These are phyloP conservation scores for Porites evermanni DNA, from an alignment of 92 coral and sea anemone species.

Conservation along the genomic window DNA sequence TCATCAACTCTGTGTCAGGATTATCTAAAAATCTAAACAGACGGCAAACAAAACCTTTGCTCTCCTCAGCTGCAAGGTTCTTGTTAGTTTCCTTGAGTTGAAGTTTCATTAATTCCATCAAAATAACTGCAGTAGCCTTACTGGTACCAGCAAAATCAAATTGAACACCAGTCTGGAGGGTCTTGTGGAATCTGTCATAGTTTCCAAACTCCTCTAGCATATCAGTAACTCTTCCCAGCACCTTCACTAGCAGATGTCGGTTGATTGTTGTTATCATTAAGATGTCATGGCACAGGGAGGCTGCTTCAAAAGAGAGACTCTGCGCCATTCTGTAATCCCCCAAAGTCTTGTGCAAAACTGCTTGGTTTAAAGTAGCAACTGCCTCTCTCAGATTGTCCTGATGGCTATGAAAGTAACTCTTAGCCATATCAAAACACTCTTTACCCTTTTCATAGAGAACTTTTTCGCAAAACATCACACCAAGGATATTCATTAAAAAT, in stretches of 20 bases:
- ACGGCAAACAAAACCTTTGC: neutral
- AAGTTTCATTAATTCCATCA: conserved; percentile 1
- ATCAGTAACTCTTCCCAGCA: conserved; percentile 13
- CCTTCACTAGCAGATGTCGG: neutral
- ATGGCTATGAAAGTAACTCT: neutral
- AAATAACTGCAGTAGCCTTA: neutral
- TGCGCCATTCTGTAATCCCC: neutral
- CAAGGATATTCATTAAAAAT: conserved; percentile 3
- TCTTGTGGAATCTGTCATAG: neutral
- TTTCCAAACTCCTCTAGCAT: conserved; percentile 2
- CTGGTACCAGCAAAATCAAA: neutral
- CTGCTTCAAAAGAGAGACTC: conserved; percentile 2
- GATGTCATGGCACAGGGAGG: conserved; percentile 4
- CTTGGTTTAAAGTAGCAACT: conserved; percentile 11
- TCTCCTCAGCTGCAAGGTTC: neutral
- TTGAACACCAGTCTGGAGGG: neutral
- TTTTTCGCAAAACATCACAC: conserved; percentile 14
- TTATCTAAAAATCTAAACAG: neutral
- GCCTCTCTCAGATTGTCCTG: conserved; percentile 1
- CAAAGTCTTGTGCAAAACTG: neutral
- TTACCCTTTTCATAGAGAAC: neutral
- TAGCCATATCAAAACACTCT: conserved; percentile 8
- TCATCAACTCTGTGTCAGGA: neutral
- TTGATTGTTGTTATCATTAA: conserved; percentile 10
- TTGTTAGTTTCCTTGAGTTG: conserved; percentile 5